phyloP scores from a whole-genome alignment of 2,797 vertebrate genomes.

The Phataginus tricuspis region DNA sequence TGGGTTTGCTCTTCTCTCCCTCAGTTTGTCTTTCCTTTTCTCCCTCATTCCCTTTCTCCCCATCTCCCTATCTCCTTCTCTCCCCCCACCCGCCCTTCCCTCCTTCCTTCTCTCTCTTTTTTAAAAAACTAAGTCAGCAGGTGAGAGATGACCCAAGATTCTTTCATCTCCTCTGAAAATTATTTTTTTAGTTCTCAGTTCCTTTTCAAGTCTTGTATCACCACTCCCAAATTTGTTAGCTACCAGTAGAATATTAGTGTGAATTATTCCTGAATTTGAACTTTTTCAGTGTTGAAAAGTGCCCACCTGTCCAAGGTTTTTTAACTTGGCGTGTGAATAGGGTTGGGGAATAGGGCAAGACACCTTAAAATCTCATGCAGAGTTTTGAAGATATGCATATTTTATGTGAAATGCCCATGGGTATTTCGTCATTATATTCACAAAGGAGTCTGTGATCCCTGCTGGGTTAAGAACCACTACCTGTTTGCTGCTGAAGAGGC shows the following conservation, averaged over 20 bases:
- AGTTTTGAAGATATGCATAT: neutral
- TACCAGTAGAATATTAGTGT: neutral
- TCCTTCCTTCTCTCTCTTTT: neutral
- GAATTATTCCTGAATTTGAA: neutral
- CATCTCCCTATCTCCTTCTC: neutral
- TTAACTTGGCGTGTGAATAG: neutral
- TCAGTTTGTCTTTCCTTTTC: neutral
- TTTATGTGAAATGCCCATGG: neutral
- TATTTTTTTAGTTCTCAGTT: constrained; percentile 1
- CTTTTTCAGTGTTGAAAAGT: neutral
- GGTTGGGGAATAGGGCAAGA: neutral
- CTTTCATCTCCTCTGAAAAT: constrained; percentile 38
- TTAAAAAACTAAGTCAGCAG: neutral
- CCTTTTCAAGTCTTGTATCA: neutral
- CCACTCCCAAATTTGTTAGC: neutral
- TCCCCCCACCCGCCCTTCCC: fast-evolving
- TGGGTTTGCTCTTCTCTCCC: neutral
- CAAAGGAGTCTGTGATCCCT: constrained; percentile 3
- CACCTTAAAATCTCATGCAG: constrained; percentile 29
- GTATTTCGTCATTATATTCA: neutral
- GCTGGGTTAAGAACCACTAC: neutral
- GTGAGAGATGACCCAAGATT: constrained; percentile 21
- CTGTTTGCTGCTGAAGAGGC: neutral
- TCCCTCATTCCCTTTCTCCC: neutral
- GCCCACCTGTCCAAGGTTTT: neutral